phyloP scores from a whole-genome alignment of 2,113 vertebrate genomes.

The Coturnix japonica region DNA sequence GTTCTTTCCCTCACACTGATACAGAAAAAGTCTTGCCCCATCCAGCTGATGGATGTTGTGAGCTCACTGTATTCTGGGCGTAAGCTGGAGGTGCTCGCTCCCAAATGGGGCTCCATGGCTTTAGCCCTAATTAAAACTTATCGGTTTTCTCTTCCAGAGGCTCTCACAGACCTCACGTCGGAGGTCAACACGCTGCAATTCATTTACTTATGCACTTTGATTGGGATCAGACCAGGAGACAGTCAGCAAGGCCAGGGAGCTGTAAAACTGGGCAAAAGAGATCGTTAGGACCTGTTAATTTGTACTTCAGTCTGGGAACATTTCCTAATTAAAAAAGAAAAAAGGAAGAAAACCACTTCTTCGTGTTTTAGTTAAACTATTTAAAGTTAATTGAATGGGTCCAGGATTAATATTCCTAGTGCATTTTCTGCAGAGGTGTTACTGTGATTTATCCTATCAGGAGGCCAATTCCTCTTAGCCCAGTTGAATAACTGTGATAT shows the following conservation, averaged over 20 bases:
- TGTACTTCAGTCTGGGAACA: background rate
- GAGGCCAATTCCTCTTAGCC: background rate
- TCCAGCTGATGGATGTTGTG: background rate
- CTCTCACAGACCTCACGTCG: background rate
- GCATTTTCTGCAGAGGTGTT: background rate
- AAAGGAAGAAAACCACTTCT: background rate
- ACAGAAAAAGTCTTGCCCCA: background rate
- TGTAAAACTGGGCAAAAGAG: background rate
- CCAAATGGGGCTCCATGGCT: slow-evolving; percentile 7
- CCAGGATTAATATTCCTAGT: background rate
- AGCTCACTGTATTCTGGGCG: background rate
- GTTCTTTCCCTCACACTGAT: background rate
- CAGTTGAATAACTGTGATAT: background rate
- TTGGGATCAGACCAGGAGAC: background rate
- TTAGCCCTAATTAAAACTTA: slow-evolving; percentile 27
- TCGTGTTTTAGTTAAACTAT: background rate
- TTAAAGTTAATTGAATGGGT: slow-evolving; percentile 18
- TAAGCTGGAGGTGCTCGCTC: background rate
- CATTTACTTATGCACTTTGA: background rate
- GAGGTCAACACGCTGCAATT: background rate
- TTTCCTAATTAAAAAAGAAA: background rate
- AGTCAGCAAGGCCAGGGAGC: background rate
- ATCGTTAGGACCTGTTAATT: background rate
- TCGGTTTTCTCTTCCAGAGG: background rate
- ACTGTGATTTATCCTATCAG: background rate